Percentiles rank a stretch among this genome's conserved stretches.
Conservation (phyloP, 2,797 vertebrate species). For the Danio jaintianensis region DNA sequence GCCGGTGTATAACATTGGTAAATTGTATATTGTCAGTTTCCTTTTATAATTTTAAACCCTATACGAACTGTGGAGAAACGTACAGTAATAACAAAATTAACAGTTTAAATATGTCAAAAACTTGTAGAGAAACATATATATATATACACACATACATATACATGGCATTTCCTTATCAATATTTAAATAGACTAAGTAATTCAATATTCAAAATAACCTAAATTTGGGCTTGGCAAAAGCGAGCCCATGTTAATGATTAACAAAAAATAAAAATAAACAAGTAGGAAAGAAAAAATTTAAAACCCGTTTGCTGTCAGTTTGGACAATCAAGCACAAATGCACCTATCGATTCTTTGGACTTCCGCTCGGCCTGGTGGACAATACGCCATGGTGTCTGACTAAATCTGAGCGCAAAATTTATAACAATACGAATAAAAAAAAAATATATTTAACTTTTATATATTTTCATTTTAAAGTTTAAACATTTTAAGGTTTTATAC, state of each 20-base stretch:
- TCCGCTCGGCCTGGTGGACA: constrained; percentile 10
- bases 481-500: background rate
- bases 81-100: background rate
- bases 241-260: background rate
- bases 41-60: background rate
- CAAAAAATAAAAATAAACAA: background rate
- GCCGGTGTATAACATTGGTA: background rate
- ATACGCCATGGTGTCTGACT: constrained; percentile 34
- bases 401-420: constrained; percentile 37
- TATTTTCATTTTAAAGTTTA: background rate
- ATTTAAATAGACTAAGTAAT: no score
- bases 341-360: constrained; percentile 47
- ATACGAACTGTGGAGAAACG: background rate
- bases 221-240: background rate
- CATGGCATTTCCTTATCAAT: no score
- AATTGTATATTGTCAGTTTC: background rate
- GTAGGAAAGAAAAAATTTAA: no score
- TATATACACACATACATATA: no score
- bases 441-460: constrained; percentile 39
- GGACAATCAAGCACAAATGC: constrained; percentile 16
- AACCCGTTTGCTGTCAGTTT: background rate
- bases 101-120: no score
- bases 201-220: background rate
- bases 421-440: background rate
- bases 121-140: background rate